Evolutionary conservation across 2,888 invertebrate genomes (phyloP).

Genomic region (Lamellibrachia satsuma): DNA sequence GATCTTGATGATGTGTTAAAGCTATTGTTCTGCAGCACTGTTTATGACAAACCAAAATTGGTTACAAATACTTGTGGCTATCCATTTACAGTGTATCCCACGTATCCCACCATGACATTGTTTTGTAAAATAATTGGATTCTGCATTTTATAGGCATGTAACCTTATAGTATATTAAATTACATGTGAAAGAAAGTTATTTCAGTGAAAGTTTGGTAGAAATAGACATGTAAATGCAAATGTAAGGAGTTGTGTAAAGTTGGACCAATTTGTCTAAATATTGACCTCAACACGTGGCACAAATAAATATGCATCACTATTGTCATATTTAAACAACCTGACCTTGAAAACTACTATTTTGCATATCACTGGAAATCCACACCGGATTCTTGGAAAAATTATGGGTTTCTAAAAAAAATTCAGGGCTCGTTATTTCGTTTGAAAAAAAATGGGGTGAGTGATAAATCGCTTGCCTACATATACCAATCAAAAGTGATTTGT

Average conservation of each 20-base stretch:
- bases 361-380: not conserved
- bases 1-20: not conserved
- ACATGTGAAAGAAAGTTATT: not conserved
- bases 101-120: not conserved
- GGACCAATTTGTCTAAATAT: not conserved
- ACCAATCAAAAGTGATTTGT: too few relatives aligned
- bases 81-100: not conserved
- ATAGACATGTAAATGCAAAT: not conserved
- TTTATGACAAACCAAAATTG: not conserved
- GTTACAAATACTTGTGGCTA: not conserved
- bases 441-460: too few relatives aligned
- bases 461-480: too few relatives aligned
- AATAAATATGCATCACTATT: not conserved
- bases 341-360: too few relatives aligned
- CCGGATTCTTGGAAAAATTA: not conserved
- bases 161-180: not conserved
- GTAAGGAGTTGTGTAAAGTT: not conserved
- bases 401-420: too few relatives aligned
- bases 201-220: not conserved
- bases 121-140: not conserved
- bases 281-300: not conserved
- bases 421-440: too few relatives aligned
- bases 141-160: not conserved
- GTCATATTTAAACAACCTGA: not conserved
- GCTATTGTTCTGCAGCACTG: not conserved